Percentiles rank a stretch among this genome's conserved stretches.
These are phyloP conservation scores for Tenualosa thibaudeaui DNA, from an alignment of 2,797 vertebrate species.

Conservation along the genomic window DNA sequence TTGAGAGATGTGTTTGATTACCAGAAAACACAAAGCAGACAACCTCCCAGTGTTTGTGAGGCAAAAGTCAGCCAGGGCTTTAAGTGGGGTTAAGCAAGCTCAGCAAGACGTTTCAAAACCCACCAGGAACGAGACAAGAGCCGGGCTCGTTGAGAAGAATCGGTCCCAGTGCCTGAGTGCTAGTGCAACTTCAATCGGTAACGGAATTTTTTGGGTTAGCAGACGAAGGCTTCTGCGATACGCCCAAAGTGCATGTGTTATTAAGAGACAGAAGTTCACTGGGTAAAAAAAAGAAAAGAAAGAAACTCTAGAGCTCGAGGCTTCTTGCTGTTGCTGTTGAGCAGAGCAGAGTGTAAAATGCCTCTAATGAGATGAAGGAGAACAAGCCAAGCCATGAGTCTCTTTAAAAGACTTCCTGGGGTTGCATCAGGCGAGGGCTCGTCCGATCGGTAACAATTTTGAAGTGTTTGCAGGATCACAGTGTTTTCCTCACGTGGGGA, in stretches of 20 bases:
- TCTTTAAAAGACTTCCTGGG: conserved; percentile 10
- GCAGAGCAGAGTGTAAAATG: background rate
- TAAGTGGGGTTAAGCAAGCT: conserved; percentile 50
- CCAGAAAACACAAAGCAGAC: conserved; percentile 53
- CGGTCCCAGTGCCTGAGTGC: background rate
- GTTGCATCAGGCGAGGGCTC: background rate
- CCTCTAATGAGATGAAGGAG: background rate
- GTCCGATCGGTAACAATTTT: background rate
- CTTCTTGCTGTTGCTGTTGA: background rate
- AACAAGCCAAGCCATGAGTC: background rate
- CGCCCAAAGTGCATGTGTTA: background rate
- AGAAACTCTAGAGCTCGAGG: background rate
- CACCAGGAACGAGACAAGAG: conserved; percentile 18
- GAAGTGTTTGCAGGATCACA: background rate
- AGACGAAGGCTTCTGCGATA: background rate
- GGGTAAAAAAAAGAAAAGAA: background rate
- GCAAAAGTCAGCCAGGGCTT: conserved; percentile 48
- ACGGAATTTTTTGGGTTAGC: background rate
- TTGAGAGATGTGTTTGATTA: conserved; percentile 59
- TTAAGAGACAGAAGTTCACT: background rate
- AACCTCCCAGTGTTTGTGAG: conserved; percentile 35
- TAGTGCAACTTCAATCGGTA: background rate
- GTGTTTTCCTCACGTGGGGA: background rate
- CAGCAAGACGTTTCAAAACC: conserved; percentile 43
- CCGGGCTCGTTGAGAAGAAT: background rate